A percentile compares a stretch with the other conserved stretches of the same genome.
These are phyloP conservation scores for Botrylloides violaceus DNA, from an alignment of 23 tunicate species.

Conservation along the genomic window DNA sequence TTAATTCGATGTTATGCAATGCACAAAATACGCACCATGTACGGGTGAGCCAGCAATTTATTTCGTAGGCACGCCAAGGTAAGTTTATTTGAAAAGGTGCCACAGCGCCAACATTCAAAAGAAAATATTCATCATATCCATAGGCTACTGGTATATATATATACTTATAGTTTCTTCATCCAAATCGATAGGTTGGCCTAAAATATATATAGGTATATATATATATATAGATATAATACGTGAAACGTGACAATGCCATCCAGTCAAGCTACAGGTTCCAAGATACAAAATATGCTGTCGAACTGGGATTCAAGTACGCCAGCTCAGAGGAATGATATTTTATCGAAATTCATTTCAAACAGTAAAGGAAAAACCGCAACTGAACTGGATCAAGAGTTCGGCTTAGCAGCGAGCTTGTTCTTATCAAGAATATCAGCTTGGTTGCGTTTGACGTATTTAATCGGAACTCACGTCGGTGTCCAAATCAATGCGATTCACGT, in stretches of 20 bases:
- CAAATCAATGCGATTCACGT: slow-evolving; percentile 81
- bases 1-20: no score
- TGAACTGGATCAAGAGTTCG: slow-evolving; percentile 74
- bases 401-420: slow-evolving; percentile 84
- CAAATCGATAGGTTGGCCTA: no score
- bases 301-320: slow-evolving; percentile 82
- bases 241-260: slow-evolving; percentile 41
- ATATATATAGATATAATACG: no score
- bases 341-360: slow-evolving; percentile 45
- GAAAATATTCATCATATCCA: no score
- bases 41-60: no score
- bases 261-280: slow-evolving; percentile 52
- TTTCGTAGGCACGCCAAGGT: no score
- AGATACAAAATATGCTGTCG: slow-evolving; percentile 45
- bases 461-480: slow-evolving; percentile 41
- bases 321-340: slow-evolving; percentile 51
- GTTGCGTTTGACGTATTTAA: slow-evolving; percentile 80
- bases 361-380: slow-evolving; percentile 78
- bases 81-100: no score
- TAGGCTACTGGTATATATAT: no score
- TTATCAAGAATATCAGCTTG: slow-evolving; percentile 78
- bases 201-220: no score
- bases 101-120: no score
- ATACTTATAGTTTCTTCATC: no score
- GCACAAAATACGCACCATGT: no score